Evolutionary conservation across 2,113 vertebrate genomes (phyloP).

Genomic region (Bufo bufo): DNA sequence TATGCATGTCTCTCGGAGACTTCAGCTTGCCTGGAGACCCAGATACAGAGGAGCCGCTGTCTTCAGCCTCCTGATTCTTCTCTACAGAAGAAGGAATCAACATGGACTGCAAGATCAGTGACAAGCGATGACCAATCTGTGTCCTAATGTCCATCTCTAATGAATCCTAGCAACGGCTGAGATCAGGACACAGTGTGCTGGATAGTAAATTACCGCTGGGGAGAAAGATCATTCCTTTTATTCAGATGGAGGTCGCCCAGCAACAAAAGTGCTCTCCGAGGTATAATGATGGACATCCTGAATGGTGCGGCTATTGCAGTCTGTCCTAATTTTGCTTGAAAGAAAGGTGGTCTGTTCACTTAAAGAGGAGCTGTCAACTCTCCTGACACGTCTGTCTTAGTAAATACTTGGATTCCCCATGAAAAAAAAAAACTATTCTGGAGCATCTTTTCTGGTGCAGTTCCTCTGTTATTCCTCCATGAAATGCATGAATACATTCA

Average conservation of each 20-base stretch:
- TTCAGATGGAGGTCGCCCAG: not conserved
- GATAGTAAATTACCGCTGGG: constrained; percentile 18
- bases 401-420: too few relatives aligned
- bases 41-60: constrained; percentile 58
- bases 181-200: constrained; percentile 42
- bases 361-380: not conserved
- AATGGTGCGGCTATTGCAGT: not conserved
- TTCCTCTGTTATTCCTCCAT: too few relatives aligned
- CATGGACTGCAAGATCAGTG: constrained; percentile 4
- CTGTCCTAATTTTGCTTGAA: not conserved
- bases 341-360: not conserved
- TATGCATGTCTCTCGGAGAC: constrained; percentile 42
- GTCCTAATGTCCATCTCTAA: not conserved
- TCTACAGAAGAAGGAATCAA: constrained; percentile 29
- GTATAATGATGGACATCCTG: not conserved
- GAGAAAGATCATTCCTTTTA: constrained; percentile 13
- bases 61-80: constrained; percentile 57
- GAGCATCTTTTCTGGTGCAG: too few relatives aligned
- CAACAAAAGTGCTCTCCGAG: not conserved
- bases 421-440: too few relatives aligned
- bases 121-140: not conserved
- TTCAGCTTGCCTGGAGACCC: constrained; percentile 58
- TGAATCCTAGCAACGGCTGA: not conserved
- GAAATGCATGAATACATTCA: too few relatives aligned
- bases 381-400: too few relatives aligned